phyloP scores from a whole-genome alignment of 2,113 vertebrate species.

The Eulemur rufifrons region DNA sequence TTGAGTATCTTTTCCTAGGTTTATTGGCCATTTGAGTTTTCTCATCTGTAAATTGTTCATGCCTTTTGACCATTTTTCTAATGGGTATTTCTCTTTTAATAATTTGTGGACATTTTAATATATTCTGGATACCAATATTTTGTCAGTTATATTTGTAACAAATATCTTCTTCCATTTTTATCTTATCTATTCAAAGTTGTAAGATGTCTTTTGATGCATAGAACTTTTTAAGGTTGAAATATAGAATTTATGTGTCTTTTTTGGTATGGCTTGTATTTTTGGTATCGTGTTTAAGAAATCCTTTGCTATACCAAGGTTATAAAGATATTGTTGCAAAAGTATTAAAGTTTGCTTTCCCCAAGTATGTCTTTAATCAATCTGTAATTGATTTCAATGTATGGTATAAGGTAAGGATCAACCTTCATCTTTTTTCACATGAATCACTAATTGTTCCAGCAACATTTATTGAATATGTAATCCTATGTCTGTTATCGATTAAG shows the following conservation, averaged over 20 bases:
- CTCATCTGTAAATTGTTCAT: too few species aligned
- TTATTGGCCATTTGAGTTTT: too few species aligned
- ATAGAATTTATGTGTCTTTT: not conserved
- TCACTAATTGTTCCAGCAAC: not conserved
- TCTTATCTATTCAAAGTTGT: not conserved
- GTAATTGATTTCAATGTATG: not conserved
- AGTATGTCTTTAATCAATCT: not conserved
- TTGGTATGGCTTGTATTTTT: not conserved
- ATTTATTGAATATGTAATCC: not conserved
- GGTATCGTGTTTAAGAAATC: not conserved
- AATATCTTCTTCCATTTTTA: not conserved
- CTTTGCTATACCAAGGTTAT: not conserved
- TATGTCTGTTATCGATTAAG: not conserved
- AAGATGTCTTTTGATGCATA: not conserved
- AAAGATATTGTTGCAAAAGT: not conserved
- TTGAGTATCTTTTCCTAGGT: not conserved
- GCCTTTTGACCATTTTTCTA: not conserved
- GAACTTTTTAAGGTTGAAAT: not conserved
- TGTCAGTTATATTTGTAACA: not conserved
- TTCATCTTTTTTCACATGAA: not conserved
- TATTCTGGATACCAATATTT: not conserved
- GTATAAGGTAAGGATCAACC: not conserved
- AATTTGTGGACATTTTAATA: not conserved
- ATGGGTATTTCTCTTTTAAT: not conserved
- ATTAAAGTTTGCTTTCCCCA: not conserved